Evolutionary conservation across 2,113 vertebrate species (phyloP), one percentile per base, ranked within the genome.

Genomic region (Morone chrysops): DNA sequence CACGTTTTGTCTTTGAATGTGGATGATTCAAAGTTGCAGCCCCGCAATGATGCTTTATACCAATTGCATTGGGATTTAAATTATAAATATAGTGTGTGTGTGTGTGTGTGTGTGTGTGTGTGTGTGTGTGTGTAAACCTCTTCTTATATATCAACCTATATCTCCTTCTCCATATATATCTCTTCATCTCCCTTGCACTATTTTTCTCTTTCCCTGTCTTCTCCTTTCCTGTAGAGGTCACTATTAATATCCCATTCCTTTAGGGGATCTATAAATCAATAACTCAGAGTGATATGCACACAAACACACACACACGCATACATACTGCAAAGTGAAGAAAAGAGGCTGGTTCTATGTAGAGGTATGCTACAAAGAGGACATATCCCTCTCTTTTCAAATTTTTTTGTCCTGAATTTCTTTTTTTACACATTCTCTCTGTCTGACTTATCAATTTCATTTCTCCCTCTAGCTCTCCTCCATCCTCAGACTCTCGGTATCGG

Each of bases 241-340:
- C 66, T 71, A 82, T 92, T 89, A 88, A 92, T 90, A 86, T 83
- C 80, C 43, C 69, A 6, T 86, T 80, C 62, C 80, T 84, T 83
- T 31, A 87, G 90, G 77, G 72, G 70, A 82, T 87, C 85, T 77
- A 50, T 92, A 78, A 89, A 90, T 92, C 91, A 90, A 89, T 92
- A 91, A 80, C 65, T 70, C 57, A 48, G 41, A 59, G 9, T 38
- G n/a, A 75, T n/a, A 80, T 5, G 11, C 3, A 11, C 6, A 50
- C 69, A 43, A 36, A 54, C 43, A 31, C 47, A 53, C 71, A 36
- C 54, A 22, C 68, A 66, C 78, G 56, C 54, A 14, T 31, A 14
- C 20, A 50, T 25, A 25, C 25, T 25, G 11, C 20, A 41, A 47
- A 41, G 59, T 17, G 65, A 41, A 57, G 60, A 22, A 47, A n/a